Percentiles rank a stretch among this genome's conserved stretches.
Evolutionary conservation across 2,888 invertebrate genomes (phyloP).

Genomic region (Lycaena phlaeas): DNA sequence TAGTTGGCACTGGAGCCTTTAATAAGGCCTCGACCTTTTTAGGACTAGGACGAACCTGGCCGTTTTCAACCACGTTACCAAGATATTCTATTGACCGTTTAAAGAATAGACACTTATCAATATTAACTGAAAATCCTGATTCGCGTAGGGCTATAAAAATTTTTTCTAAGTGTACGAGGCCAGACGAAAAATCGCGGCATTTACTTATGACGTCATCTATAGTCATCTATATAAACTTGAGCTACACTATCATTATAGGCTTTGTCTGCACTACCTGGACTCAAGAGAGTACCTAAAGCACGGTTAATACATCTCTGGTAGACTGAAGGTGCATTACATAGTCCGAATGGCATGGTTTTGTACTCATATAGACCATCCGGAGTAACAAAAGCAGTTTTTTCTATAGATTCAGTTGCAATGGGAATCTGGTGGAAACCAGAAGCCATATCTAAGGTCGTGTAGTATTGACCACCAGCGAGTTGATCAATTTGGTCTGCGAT

Average conservation of each 20-base stretch:
- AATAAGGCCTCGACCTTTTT: too few relatives aligned
- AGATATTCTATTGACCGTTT: too few relatives aligned
- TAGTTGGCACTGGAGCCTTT: too few relatives aligned
- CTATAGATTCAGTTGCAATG: conserved; percentile 1
- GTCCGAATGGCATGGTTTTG: conserved; percentile 23
- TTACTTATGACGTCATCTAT: conserved; percentile 24
- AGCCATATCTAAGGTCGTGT: conserved; percentile 18
- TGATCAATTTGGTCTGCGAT: conserved; percentile 23
- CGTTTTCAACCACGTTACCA: too few relatives aligned
- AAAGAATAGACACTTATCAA: too few relatives aligned
- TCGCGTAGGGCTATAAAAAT: conserved; percentile 14
- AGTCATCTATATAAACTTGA: conserved; percentile 25
- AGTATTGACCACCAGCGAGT: conserved; percentile 15
- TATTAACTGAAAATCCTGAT: conserved; percentile 23
- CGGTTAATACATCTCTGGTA: conserved; percentile 20
- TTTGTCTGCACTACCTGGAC: conserved; percentile 2
- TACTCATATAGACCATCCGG: too few relatives aligned
- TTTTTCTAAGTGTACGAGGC: conserved; percentile 9
- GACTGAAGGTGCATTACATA: conserved; percentile 21
- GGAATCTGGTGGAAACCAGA: conserved; percentile 23
- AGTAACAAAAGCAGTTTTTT: conserved; percentile 23
- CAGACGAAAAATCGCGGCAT: conserved; percentile 14
- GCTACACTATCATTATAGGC: conserved; percentile 8
- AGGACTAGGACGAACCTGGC: too few relatives aligned
- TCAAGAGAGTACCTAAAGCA: conserved; percentile 13